Percentiles rank a stretch among this genome's conserved stretches.
Conservation (phyloP, 2,113 vertebrate species). For the Todiramphus saurophagus region DNA sequence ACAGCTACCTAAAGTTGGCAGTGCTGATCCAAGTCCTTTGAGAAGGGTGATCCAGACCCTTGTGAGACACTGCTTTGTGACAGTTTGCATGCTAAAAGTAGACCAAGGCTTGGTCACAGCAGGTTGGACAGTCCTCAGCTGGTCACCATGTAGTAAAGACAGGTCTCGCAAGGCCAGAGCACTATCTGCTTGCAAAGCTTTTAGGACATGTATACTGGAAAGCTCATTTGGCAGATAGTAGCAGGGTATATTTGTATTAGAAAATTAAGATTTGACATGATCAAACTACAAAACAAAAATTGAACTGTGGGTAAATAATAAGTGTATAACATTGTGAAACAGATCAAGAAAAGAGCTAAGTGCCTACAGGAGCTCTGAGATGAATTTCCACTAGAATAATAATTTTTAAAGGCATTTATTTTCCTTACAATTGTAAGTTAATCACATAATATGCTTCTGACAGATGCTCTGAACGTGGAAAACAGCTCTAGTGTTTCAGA, state of each 20-base stretch:
- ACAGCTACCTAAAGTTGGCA: not conserved
- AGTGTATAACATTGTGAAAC: not conserved
- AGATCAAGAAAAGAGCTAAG: not conserved
- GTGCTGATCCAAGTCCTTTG: not conserved
- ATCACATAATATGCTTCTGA: slow-evolving; percentile 26
- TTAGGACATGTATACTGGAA: fast-evolving
- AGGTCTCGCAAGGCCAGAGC: not conserved
- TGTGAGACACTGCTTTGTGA: not conserved
- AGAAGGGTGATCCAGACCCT: not conserved
- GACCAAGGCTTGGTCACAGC: fast-evolving
- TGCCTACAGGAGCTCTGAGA: not conserved
- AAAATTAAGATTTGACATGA: not conserved
- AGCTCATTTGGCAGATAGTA: not conserved
- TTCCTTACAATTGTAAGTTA: slow-evolving; percentile 13
- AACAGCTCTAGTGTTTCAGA: slow-evolving; percentile 20
- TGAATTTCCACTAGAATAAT: not conserved
- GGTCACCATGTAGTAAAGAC: not conserved
- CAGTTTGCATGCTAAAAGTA: fast-evolving
- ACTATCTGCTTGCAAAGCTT: not conserved
- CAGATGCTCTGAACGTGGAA: not conserved
- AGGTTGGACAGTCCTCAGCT: fast-evolving
- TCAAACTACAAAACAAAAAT: not conserved
- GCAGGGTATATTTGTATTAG: not conserved
- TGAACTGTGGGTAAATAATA: not conserved
- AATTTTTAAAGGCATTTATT: slow-evolving; percentile 10